Conservation (phyloP, 2,797 vertebrate species). For the Acanthiza pusilla region DNA sequence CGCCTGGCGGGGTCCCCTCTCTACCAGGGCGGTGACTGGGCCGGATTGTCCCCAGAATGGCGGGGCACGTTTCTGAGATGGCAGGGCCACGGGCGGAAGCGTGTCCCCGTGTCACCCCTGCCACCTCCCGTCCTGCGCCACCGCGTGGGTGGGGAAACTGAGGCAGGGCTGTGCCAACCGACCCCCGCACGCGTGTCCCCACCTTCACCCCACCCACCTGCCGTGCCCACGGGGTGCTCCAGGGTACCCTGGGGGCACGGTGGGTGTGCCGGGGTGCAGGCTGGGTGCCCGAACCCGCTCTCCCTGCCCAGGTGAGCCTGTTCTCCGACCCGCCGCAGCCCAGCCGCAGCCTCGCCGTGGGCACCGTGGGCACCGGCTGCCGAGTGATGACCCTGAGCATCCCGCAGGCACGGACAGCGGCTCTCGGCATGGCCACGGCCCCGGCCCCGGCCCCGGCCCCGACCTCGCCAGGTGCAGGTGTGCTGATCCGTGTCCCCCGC, state of each 20-base stretch:
- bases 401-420: constrained; percentile 72
- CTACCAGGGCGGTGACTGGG: background rate
- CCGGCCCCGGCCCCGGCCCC: background rate
- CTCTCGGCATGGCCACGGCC: background rate
- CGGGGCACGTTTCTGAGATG: background rate
- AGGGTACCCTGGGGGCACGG: background rate
- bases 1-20: accelerated
- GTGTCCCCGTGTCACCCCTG: background rate
- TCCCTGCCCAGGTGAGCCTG: constrained; percentile 80
- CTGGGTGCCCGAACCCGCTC: background rate
- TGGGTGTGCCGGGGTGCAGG: background rate
- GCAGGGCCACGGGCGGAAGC: background rate
- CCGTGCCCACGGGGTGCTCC: background rate
- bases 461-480: background rate
- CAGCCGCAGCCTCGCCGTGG: constrained; percentile 58
- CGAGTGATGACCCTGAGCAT: constrained; percentile 80
- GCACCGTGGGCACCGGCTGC: constrained; percentile 61
- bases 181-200: background rate
- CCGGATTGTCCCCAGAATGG: background rate
- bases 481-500: accelerated
- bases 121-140: background rate
- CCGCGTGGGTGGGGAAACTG: background rate
- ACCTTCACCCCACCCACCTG: background rate
- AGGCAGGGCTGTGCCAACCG: background rate
- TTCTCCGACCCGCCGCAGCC: constrained; percentile 79